These are phyloP conservation scores for Ostrea edulis DNA, from an alignment of 1,140 invertebrate genomes.

Conservation along the genomic window DNA sequence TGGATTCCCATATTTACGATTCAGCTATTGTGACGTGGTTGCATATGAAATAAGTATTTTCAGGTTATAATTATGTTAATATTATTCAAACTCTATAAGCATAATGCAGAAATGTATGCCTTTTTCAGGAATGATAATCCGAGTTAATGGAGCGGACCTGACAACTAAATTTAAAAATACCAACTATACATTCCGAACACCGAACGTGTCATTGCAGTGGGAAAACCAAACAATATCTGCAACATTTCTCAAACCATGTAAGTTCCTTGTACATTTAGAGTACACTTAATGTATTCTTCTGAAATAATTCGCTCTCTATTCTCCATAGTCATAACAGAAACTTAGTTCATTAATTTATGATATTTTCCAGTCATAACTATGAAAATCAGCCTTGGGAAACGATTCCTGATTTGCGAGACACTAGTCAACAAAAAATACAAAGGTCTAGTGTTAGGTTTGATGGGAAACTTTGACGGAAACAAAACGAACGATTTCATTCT, in stretches of 20 bases:
- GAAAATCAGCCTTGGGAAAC: conserved; percentile 18
- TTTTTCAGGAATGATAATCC: conserved; percentile 23
- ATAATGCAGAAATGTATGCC: background rate
- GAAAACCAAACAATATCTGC: conserved; percentile 14
- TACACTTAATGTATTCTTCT: background rate
- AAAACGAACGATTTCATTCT: conserved; percentile 42
- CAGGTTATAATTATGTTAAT: no score
- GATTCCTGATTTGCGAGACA: conserved; percentile 1
- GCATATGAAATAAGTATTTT: no score
- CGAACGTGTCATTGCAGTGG: background rate
- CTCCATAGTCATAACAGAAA: background rate
- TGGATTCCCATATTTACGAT: no score
- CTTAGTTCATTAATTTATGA: no score
- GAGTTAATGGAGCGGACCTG: background rate
- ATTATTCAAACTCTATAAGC: no score
- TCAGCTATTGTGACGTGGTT: no score
- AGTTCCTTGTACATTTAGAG: background rate
- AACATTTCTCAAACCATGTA: background rate
- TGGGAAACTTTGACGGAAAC: conserved; percentile 48
- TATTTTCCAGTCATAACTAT: conserved; percentile 22
- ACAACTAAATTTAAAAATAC: background rate
- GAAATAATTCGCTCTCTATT: background rate
- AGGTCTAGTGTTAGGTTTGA: conserved; percentile 27
- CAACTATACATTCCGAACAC: background rate
- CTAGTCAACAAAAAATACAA: background rate